Evolutionary conservation across 2,113 vertebrate genomes (phyloP).

Genomic region (Prionailurus viverrinus): DNA sequence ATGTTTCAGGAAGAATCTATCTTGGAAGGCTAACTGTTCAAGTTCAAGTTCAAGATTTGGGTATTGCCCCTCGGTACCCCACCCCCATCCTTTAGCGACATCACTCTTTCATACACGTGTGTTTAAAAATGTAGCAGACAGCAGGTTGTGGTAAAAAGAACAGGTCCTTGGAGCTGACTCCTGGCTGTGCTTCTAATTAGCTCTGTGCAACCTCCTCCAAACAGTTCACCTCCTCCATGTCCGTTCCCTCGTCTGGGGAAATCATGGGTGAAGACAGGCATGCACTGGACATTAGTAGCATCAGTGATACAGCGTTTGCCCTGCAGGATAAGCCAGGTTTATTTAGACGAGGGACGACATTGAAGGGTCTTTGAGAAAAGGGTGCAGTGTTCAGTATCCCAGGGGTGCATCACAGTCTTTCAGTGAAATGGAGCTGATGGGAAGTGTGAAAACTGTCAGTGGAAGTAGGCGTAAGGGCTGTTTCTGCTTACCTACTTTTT

Average conservation of each 20-base stretch:
- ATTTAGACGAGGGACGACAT: neutral
- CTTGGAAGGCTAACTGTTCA: neutral
- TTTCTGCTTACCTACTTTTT: neutral
- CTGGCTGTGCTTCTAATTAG: neutral
- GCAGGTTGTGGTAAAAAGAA: neutral
- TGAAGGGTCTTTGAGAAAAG: neutral
- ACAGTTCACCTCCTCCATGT: neutral
- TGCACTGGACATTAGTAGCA: neutral
- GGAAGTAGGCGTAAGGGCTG: neutral
- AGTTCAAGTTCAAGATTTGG: neutral
- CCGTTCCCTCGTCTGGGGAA: neutral
- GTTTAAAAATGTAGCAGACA: neutral
- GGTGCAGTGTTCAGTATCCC: accelerated
- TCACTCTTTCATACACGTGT: neutral
- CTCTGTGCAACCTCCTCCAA: neutral
- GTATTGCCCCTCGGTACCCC: neutral
- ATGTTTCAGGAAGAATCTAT: neutral
- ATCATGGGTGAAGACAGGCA: neutral
- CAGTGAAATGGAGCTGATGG: neutral
- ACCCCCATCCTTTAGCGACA: neutral
- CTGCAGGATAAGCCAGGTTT: neutral
- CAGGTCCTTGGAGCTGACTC: neutral
- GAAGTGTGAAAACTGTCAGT: neutral
- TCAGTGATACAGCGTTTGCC: neutral
- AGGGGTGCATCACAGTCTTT: neutral